Conservation (phyloP, 1,140 invertebrate genomes). For the Caenorhabditis elegans region DNA sequence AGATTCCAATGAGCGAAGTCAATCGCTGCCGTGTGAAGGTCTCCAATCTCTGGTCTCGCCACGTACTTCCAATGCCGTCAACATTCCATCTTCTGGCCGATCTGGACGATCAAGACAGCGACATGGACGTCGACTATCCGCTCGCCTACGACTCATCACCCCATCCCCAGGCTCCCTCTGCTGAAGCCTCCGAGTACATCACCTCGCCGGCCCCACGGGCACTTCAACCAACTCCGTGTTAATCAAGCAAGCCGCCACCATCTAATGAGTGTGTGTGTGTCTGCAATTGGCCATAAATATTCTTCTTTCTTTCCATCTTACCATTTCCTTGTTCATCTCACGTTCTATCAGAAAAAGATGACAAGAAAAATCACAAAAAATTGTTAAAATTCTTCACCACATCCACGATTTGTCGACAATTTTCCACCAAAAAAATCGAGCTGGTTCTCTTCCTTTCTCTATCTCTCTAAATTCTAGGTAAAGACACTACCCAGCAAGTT, state of each 20-base stretch:
- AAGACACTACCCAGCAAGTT: neutral
- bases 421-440: too few relatives aligned
- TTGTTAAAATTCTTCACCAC: neutral
- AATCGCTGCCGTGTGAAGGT: slow-evolving; percentile 25
- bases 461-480: neutral
- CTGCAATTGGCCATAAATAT: slow-evolving; percentile 27
- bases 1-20: slow-evolving; percentile 29
- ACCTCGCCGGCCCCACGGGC: slow-evolving; percentile 22
- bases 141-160: neutral
- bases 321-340: neutral
- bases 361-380: too few relatives aligned
- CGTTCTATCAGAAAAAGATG: neutral
- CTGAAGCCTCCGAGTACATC: slow-evolving; percentile 14
- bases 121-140: neutral
- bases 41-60: slow-evolving; percentile 5
- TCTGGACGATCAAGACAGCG: slow-evolving; percentile 1
- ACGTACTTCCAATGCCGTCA: slow-evolving; percentile 17
- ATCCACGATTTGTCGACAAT: slow-evolving; percentile 10
- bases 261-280: neutral
- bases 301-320: neutral
- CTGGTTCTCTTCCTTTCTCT: slow-evolving; percentile 29
- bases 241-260: neutral
- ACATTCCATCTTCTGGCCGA: slow-evolving; percentile 19
- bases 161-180: neutral
- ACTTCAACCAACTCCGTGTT: slow-evolving; percentile 36